Conservation (phyloP, 1,140 invertebrate genomes). For the Choristoneura fumiferana region DNA sequence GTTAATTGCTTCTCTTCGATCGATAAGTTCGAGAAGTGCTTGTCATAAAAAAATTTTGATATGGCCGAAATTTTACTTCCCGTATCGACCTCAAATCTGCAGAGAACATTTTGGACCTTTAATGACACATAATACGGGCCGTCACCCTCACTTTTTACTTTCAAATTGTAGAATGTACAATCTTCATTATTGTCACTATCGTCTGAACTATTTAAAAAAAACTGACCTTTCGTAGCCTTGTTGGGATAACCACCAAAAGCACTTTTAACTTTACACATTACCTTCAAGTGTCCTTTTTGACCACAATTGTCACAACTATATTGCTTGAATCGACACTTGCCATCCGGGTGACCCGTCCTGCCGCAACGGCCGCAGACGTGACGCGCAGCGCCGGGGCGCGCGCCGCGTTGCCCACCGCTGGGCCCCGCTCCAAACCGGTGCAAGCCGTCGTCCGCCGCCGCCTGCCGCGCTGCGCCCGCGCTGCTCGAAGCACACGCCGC, state of each 20-base stretch:
- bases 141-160: background rate
- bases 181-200: background rate
- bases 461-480: no score
- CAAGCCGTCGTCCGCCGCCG: no score
- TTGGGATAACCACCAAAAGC: background rate
- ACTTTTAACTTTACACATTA: constrained; percentile 17
- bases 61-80: no score
- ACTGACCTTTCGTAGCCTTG: constrained; percentile 11
- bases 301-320: constrained; percentile 24
- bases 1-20: no score
- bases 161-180: constrained; percentile 1
- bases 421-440: no score
- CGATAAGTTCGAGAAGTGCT: no score
- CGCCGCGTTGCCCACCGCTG: no score
- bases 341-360: background rate
- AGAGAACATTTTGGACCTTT: no score
- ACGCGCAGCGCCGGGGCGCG: background rate
- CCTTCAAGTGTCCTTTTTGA: constrained; percentile 24
- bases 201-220: constrained; percentile 1
- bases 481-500: no score
- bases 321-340: constrained; percentile 23
- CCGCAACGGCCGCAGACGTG: background rate
- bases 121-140: constrained; percentile 14
- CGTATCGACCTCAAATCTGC: no score
- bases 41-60: no score